Base-by-base conservation (phyloP, 2,888 invertebrate species). In the Spilosoma lubricipeda region DNA sequence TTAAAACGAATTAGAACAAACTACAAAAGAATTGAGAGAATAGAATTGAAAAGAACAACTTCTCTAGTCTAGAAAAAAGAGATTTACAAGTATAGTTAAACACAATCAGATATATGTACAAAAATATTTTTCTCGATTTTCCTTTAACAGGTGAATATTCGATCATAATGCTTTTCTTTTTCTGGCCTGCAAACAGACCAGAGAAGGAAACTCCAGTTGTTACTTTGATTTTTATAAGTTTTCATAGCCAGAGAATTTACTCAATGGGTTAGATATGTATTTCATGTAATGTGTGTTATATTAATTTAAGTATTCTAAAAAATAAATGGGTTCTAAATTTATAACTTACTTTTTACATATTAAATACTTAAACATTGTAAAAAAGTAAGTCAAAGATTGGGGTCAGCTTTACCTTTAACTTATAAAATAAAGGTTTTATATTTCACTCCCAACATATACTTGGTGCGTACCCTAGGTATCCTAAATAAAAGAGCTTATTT, bases 401-500 rank as follows among this genome's bases (percentile, higher is more conserved):
- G 27, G 4, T 2, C 27, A 18, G 45, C 2, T 45, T 39, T 48
- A 33, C 30, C 23, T 67, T 33, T 63, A 27, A 63, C 13, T 63
- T 42, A 63, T 42, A 42, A 63, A 52, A 56, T 48, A 56, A 59
- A 70, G n/a, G 30, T 33, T 23, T n/a, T 3, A 23, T 33, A 30
- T 33, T 23, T 30, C 20, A 23, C 2, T 18, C 45, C 42, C 13
- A 63, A 45, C n/a, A 56, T 36, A 52, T 56, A 69, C 56, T 56
- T 18, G 15, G 5, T 69, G 15, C 56, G n/a, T 71, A 27, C 18
- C 33, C 64, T 68, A 83, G 83, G 83, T 80, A 82, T 71, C 73
- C 82, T 81, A 80, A 79, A 92, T 91, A 91, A 89, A 90, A 90
- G 89, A 86, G 82, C 85, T 84, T 78, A 85, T 86, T 88, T 87